Evolutionary conservation across 1,140 invertebrate genomes (phyloP), one percentile per base, ranked within the genome.

Genomic region (Oryctes rhinoceros): DNA sequence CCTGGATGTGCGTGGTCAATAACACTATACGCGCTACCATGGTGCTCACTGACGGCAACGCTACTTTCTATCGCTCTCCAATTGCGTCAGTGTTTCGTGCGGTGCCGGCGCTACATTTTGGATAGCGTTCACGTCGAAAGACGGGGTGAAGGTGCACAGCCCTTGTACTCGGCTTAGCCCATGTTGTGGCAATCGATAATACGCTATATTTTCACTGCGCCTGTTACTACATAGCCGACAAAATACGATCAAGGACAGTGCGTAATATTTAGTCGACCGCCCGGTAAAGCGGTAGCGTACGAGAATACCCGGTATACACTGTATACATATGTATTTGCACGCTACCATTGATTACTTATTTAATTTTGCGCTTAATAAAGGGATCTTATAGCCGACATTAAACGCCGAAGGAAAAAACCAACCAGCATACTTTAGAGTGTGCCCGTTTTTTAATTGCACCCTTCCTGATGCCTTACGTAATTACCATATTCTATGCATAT

Each of bases 111-210:
- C 35, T 71, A 71, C 35, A 71, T 71, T 35, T 30, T 24, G 24
- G 20, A 5, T 71, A 71, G 11, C 11, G 35, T 24, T 20, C 35
- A 24, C 65, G 65, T 37, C 65, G 10, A 71, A 71, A 71, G 18
- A 71, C 65, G 20, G 65, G 65, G 65, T 71, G 65, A 24, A 24
- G 20, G 65, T 71, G 3, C 65, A 35, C 24, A 71, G 35, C 20
- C 65, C 65, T 71, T 71, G 65, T 13, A 9, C 9, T 71, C 11
- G 9, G 20, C 65, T 35, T 71, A 18, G 53, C 13, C 65, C 65
- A 71, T 71, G 65, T 71, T 71, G 20, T 24, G 20, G 20, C 10
- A 71, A 71, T 71, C 65, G 65, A 71, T 71, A 71, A 71, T 35
- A 35, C 65, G 65, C 24, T 37, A 30, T 30, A 30, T 71, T 71